phyloP scores from a whole-genome alignment of 2,113 vertebrate genomes.

The Coracopsis vasa region DNA sequence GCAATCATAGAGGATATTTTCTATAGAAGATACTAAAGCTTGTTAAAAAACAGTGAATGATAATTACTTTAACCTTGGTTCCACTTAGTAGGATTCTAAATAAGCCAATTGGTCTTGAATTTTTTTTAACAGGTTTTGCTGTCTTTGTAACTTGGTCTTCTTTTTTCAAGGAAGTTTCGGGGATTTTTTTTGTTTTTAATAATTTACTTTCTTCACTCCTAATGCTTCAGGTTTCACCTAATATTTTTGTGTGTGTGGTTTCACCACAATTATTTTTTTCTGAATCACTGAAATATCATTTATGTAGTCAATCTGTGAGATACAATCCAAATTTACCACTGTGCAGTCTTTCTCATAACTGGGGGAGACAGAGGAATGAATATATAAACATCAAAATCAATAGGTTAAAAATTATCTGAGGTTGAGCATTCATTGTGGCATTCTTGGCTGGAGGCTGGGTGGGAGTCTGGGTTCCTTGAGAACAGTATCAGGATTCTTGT shows the following conservation, averaged over 20 bases:
- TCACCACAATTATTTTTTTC: not conserved
- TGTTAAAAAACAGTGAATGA: not conserved
- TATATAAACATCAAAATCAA: not conserved
- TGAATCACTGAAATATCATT: not conserved
- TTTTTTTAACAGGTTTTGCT: not conserved
- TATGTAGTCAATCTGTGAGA: not conserved
- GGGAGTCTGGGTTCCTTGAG: not conserved
- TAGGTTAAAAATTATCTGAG: not conserved
- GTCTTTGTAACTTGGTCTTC: not conserved
- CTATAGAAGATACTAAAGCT: not conserved
- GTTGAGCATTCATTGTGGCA: not conserved
- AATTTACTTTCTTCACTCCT: not conserved
- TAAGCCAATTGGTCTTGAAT: not conserved
- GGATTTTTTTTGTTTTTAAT: not conserved
- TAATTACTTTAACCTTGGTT: not conserved
- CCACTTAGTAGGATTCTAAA: not conserved
- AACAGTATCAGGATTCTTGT: rapidly evolving
- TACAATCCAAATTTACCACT: not conserved
- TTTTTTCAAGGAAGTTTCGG: not conserved
- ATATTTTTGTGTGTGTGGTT: not conserved
- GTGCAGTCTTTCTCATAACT: not conserved
- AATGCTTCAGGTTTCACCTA: not conserved
- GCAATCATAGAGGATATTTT: not conserved
- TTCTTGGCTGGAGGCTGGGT: not conserved
- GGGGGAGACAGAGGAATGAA: rapidly evolving